Evolutionary conservation across 2,888 invertebrate genomes (phyloP).

Genomic region (Sphinx pinastri): DNA sequence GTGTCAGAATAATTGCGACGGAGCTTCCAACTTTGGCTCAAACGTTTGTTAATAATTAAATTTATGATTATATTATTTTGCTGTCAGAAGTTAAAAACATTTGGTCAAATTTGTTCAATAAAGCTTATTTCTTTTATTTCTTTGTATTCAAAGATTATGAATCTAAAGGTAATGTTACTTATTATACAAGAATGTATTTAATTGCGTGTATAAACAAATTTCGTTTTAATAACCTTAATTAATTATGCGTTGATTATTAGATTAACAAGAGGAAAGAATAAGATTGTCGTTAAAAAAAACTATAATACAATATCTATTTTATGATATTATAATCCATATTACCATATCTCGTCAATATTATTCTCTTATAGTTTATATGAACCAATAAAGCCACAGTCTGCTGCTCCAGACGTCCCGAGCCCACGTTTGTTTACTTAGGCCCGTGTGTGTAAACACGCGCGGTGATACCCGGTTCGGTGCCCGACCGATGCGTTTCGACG

Average conservation of each 20-base stretch:
- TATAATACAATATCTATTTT: not conserved
- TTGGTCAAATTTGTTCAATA: not conserved
- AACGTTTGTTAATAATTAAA: constrained; percentile 1
- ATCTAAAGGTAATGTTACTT: too few relatives aligned
- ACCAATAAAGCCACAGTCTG: not conserved
- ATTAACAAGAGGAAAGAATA: too few relatives aligned
- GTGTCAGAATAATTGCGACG: not conserved
- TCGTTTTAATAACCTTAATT: too few relatives aligned
- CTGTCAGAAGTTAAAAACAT: not conserved
- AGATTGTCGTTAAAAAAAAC: too few relatives aligned
- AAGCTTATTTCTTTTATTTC: too few relatives aligned
- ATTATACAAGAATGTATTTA: too few relatives aligned
- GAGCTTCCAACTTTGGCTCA: not conserved
- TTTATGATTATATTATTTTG: not conserved
- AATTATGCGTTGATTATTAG: too few relatives aligned
- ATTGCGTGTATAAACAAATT: too few relatives aligned
- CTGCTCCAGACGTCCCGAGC: constrained; percentile 42
- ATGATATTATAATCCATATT: not conserved
- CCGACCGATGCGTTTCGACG: constrained; percentile 46
- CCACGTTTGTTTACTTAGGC: constrained; percentile 63
- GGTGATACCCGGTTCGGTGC: constrained; percentile 17
- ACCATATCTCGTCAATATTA: not conserved
- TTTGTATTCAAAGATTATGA: too few relatives aligned
- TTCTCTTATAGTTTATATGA: not conserved
- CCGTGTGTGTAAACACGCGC: constrained; percentile 61